A percentile compares a stretch with the other conserved stretches of the same genome.
Conservation (phyloP, 92 coral and sea anemone species). For the Bergia puertoricense region DNA sequence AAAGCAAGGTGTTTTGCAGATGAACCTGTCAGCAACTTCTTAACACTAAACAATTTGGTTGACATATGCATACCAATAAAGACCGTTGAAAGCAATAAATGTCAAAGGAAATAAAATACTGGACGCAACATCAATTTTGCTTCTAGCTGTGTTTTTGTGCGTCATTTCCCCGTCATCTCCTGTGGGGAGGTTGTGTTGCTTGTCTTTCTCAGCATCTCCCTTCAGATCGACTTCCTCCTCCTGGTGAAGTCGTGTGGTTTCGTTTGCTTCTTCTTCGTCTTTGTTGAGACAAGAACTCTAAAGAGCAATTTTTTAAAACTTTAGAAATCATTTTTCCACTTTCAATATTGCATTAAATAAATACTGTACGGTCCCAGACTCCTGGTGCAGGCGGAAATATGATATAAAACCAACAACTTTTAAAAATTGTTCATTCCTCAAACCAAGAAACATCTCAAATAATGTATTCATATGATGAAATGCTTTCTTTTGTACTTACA, state of each 20-base stretch:
- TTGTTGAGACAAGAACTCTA: conserved; percentile 3
- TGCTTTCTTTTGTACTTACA: too few relatives aligned
- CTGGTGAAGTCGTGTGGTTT: not conserved
- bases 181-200: not conserved
- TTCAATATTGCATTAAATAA: not conserved
- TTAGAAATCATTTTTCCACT: not conserved
- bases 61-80: conserved; percentile 30
- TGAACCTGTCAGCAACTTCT: not conserved
- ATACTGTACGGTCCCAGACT: too few relatives aligned
- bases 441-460: too few relatives aligned
- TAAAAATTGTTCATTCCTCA: too few relatives aligned
- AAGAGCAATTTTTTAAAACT: not conserved
- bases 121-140: conserved; percentile 31
- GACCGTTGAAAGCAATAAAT: conserved; percentile 24
- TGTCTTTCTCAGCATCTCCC: not conserved
- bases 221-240: not conserved
- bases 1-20: not conserved
- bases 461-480: too few relatives aligned
- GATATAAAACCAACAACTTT: too few relatives aligned
- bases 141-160: not conserved
- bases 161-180: not conserved
- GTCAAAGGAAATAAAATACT: conserved; percentile 31
- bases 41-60: conserved; percentile 18
- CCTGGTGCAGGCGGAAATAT: too few relatives aligned
- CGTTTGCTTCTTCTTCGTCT: not conserved